Base-by-base conservation (phyloP, 2,888 invertebrate species). In the Dendrolimus houi region DNA sequence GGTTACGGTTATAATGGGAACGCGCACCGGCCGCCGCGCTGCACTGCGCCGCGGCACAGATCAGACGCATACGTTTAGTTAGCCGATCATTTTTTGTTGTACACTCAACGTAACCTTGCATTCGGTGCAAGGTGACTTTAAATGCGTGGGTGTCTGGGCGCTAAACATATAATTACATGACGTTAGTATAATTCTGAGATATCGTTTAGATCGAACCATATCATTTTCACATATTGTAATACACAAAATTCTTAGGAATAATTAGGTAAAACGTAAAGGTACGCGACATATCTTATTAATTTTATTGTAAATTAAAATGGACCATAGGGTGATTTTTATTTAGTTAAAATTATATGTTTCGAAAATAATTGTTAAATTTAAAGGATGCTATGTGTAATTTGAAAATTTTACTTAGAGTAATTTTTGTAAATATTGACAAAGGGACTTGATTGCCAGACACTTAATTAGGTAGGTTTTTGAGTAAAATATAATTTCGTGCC, bases 71-170 rank as follows among this genome's bases (percentile, higher is more conserved):
- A 79, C 82, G 76, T 79, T 81, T 73, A 74, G 72, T 73, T 67
- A 70, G 73, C 72, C 71, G 77, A 71, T 77, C 70, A 69, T 83
- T 87, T 87, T 87, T 86, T 87, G 79, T 87, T 87, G 77, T 84
- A 85, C 83, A 84, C 85, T 87, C 81, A 84, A 83, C 71, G 70
- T 86, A 85, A 88, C 89, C 89, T 89, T 89, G 87, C 75, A 73
- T 75, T 79, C 77, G 79, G 63, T 71, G 79, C 87, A 90, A 90
- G 89, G 89, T 90, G 89, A 89, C 89, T 88, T 87, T 85, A 84
- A 78, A 82, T 80, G 86, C 83, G 85, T 83, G 86, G 75, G 77
- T 81, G 86, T 86, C 85, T 86, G 88, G 79, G 75, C 85, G 83
- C 81, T 84, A 83, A 85, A 83, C 84, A 75, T 87, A 78, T 86